Conservation (phyloP, 1,140 invertebrate species). For the Nebria ingens region DNA sequence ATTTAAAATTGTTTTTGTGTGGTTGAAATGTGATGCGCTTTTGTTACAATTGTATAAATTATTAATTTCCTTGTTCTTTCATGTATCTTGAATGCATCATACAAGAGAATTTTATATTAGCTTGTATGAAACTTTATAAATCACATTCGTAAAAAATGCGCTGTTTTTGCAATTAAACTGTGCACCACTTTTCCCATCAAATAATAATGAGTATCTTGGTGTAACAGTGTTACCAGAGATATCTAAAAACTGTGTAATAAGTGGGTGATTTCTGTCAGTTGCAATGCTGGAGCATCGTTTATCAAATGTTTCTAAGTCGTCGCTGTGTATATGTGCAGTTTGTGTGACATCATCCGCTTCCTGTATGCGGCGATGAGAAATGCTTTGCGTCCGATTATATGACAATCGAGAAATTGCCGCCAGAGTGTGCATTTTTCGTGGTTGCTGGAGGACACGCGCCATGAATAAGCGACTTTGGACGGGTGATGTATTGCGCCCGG, state of each 20-base stretch:
- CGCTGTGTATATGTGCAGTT: neutral
- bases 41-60: no score
- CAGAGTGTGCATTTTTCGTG: slow-evolving; percentile 5
- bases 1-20: no score
- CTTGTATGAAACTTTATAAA: neutral
- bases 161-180: neutral
- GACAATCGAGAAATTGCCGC: slow-evolving; percentile 7
- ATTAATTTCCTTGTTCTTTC: no score
- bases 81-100: no score
- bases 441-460: neutral
- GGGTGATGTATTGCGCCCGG: neutral
- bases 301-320: neutral
- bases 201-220: neutral
- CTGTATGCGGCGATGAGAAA: slow-evolving; percentile 4
- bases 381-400: slow-evolving; percentile 3
- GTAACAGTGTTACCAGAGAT: neutral
- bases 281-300: neutral
- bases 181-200: neutral
- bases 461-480: neutral
- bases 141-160: neutral
- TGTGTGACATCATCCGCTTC: neutral
- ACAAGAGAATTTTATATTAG: neutral
- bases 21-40: no score
- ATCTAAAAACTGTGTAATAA: neutral
- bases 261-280: slow-evolving; percentile 3